Percentiles rank a stretch among this genome's conserved stretches.
These are phyloP conservation scores for Pangasianodon gigas DNA, from an alignment of 2,113 vertebrate genomes.

Conservation along the genomic window DNA sequence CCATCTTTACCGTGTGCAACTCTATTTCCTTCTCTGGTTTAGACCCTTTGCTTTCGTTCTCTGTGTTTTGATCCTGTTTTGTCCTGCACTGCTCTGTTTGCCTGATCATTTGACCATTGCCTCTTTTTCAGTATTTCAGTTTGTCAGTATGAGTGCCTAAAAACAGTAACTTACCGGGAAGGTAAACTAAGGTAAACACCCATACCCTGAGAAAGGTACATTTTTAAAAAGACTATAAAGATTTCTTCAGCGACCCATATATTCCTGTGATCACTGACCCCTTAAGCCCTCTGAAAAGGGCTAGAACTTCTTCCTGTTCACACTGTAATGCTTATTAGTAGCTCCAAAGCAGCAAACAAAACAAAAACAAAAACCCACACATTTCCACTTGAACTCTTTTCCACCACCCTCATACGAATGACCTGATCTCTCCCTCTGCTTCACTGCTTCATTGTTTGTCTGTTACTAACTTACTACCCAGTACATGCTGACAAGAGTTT, in stretches of 20 bases:
- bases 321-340: not conserved
- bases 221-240: not conserved
- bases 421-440: not conserved
- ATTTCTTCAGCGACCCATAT: constrained; percentile 8
- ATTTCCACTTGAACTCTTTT: constrained; percentile 12
- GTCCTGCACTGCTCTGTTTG: not conserved
- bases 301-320: not conserved
- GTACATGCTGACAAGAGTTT: not conserved
- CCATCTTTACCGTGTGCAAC: not conserved
- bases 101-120: not conserved
- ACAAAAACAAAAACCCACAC: not conserved
- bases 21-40: not conserved
- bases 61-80: not conserved
- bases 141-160: not conserved
- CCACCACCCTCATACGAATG: not conserved
- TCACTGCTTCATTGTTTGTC: not conserved
- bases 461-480: not conserved
- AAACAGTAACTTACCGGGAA: not conserved
- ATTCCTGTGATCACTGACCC: not conserved
- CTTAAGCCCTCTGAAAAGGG: constrained; percentile 4
- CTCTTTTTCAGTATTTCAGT: not conserved
- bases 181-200: not conserved
- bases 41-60: not conserved
- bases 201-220: not conserved
- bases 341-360: constrained; percentile 15